These are phyloP conservation scores for Apis cerana DNA, from an alignment of 1,140 invertebrate genomes.

Conservation along the genomic window DNA sequence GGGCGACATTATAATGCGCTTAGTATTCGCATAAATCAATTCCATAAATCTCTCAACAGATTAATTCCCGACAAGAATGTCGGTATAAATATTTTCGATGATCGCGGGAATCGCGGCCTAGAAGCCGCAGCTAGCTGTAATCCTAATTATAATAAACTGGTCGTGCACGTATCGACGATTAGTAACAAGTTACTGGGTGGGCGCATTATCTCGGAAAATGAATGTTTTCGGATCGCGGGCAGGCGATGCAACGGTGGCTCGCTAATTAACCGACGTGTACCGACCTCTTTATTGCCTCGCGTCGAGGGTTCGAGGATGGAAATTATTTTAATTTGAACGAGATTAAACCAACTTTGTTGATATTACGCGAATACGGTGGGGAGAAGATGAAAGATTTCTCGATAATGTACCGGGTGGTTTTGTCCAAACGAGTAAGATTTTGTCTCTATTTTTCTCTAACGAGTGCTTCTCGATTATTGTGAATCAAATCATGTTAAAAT, in stretches of 20 bases:
- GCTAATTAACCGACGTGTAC: constrained; percentile 33
- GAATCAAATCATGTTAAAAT: too few relatives aligned
- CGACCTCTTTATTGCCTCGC: neutral
- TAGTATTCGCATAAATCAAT: constrained; percentile 33
- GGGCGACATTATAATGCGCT: constrained; percentile 36
- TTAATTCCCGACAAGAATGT: constrained; percentile 44
- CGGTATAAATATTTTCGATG: constrained; percentile 33
- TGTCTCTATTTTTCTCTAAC: too few relatives aligned
- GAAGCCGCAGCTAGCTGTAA: neutral
- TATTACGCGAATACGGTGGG: neutral
- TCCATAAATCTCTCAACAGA: constrained; percentile 29
- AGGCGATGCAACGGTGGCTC: neutral
- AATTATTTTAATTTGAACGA: constrained; percentile 26
- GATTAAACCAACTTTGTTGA: constrained; percentile 1
- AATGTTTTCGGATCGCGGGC: constrained; percentile 25
- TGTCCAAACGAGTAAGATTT: too few relatives aligned
- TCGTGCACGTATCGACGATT: constrained; percentile 21
- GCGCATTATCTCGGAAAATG: constrained; percentile 28
- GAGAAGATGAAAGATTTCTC: neutral
- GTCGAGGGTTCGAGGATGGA: neutral
- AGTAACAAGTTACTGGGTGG: constrained; percentile 24
- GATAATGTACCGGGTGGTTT: too few relatives aligned
- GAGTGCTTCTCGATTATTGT: too few relatives aligned
- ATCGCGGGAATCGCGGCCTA: constrained; percentile 12
- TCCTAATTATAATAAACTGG: constrained; percentile 47